These are phyloP conservation scores for Holocentrus rufus DNA, from an alignment of 2,797 vertebrate species.

Conservation along the genomic window DNA sequence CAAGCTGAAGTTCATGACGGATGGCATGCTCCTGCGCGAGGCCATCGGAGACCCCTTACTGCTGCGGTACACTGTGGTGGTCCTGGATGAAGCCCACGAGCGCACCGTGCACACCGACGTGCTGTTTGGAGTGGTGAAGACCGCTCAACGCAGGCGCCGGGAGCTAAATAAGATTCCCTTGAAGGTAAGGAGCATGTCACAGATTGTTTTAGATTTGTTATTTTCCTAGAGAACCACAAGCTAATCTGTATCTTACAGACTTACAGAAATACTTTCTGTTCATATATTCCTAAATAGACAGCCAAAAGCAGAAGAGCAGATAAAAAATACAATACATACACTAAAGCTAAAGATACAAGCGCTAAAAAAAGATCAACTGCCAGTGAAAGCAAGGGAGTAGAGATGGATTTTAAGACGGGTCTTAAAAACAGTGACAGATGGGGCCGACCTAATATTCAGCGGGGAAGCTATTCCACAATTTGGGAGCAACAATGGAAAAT, in stretches of 20 bases:
- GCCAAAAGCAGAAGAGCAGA: too few relatives aligned
- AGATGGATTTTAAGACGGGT: too few relatives aligned
- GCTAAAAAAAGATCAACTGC: not conserved
- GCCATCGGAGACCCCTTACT: slow-evolving; percentile 92
- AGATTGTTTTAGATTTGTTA: not conserved
- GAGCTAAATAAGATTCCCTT: slow-evolving; percentile 87
- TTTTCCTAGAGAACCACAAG: not conserved
- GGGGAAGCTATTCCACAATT: too few relatives aligned
- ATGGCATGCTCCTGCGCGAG: slow-evolving; percentile 96
- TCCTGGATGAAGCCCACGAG: slow-evolving; percentile 97
- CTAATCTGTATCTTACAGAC: too few relatives aligned
- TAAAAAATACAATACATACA: too few relatives aligned
- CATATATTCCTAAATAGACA: too few relatives aligned
- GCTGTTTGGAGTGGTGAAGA: slow-evolving; percentile 94
- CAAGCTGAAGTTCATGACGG: slow-evolving; percentile 93
- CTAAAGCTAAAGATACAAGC: too few relatives aligned
- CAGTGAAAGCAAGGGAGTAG: too few relatives aligned
- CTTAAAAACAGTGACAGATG: too few relatives aligned
- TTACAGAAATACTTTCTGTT: too few relatives aligned
- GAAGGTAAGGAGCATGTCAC: slow-evolving; percentile 79
- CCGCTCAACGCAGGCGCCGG: slow-evolving; percentile 87
- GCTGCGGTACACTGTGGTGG: slow-evolving; percentile 89
- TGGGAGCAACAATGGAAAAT: too few relatives aligned
- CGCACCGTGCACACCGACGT: slow-evolving; percentile 95
- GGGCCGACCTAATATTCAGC: too few relatives aligned